Percentiles rank a stretch among this genome's conserved stretches.
Conservation (phyloP, 2,113 vertebrate genomes). For the Alouatta palliata region DNA sequence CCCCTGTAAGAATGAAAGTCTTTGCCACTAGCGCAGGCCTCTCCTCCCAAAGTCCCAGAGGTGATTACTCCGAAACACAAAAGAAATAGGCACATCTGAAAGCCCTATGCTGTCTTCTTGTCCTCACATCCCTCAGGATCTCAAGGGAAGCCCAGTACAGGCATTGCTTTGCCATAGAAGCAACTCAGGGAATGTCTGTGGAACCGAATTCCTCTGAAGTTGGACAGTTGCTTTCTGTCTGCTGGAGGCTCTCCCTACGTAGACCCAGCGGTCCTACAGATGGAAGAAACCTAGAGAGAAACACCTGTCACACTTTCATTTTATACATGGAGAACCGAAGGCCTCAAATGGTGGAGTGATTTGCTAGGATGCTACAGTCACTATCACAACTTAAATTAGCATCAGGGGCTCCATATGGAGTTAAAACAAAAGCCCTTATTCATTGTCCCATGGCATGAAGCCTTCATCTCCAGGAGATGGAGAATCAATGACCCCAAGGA, state of each 20-base stretch:
- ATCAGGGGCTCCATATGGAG: accelerated
- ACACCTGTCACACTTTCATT: background rate
- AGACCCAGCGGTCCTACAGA: background rate
- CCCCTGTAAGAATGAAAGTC: background rate
- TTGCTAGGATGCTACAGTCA: background rate
- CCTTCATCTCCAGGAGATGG: background rate
- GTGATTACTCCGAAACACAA: background rate
- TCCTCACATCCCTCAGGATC: background rate
- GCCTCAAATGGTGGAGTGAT: background rate
- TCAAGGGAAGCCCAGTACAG: background rate
- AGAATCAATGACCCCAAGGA: background rate
- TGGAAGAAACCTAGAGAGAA: background rate
- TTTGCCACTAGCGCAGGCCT: background rate
- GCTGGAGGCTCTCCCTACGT: background rate
- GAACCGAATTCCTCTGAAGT: background rate
- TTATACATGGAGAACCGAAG: background rate
- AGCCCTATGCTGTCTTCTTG: background rate
- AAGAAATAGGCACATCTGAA: background rate
- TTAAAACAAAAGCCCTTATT: background rate
- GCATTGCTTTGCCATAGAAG: background rate
- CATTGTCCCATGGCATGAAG: accelerated
- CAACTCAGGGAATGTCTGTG: background rate
- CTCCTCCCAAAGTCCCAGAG: background rate
- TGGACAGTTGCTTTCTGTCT: background rate
- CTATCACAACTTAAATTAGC: background rate